Evolutionary conservation across 2,113 vertebrate genomes (phyloP).

Genomic region (Rana temporaria): DNA sequence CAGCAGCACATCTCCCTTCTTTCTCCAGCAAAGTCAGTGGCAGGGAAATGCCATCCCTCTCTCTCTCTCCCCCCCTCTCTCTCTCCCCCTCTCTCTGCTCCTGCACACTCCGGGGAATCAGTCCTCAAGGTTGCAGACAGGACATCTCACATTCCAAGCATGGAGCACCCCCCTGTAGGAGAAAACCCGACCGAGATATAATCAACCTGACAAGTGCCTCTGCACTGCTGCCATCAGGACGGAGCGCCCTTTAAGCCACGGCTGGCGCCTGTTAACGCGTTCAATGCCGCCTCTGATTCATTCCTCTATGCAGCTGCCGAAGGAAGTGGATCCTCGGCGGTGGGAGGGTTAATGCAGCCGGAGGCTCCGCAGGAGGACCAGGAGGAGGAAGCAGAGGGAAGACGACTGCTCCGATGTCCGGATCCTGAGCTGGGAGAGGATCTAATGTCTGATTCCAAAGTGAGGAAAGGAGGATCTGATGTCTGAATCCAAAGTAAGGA

Average conservation of each 20-base stretch:
- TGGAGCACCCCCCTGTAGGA: not conserved
- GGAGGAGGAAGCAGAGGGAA: not conserved
- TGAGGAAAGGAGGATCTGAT: no score
- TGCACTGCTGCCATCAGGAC: conserved; percentile 4
- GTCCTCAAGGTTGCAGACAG: conserved; percentile 48
- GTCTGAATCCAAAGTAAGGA: no score
- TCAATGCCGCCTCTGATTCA: no score
- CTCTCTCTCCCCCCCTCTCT: not conserved
- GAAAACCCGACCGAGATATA: not conserved
- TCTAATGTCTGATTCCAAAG: no score
- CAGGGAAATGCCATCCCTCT: conserved; percentile 32
- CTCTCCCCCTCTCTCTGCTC: not conserved
- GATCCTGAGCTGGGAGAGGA: no score
- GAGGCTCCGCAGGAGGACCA: no score
- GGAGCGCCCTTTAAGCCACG: not conserved
- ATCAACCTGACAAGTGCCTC: conserved; percentile 32
- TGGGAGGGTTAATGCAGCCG: not conserved
- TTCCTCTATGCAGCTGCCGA: no score
- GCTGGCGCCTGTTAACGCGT: no score
- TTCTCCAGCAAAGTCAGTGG: conserved; percentile 4
- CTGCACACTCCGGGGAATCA: conserved; percentile 23
- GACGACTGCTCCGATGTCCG: conserved; percentile 39
- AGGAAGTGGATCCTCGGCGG: not conserved
- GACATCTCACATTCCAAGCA: conserved; percentile 22
- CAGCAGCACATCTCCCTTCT: conserved; percentile 16